Percentiles rank a stretch among this genome's conserved stretches.
These are phyloP conservation scores for Penaeus vannamei DNA, from an alignment of 1,140 invertebrate species.

Conservation along the genomic window DNA sequence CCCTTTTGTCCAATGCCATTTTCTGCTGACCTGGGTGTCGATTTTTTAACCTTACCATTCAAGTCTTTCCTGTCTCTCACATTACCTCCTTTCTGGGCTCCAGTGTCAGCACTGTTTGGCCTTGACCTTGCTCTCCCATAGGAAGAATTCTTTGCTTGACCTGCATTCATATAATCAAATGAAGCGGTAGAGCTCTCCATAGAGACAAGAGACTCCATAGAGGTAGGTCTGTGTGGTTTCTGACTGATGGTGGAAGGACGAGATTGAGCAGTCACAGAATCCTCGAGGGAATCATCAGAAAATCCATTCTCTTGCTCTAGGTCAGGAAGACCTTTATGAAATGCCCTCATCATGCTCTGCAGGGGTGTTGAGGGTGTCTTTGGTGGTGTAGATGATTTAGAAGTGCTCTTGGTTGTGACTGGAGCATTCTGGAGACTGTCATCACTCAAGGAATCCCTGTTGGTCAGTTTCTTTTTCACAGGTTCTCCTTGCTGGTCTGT, in stretches of 20 bases:
- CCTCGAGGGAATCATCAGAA: constrained; percentile 86
- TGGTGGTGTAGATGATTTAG: constrained; percentile 44
- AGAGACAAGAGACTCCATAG: constrained; percentile 57
- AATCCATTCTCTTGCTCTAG: constrained; percentile 81
- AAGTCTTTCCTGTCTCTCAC: constrained; percentile 42
- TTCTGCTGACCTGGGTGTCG: constrained; percentile 28
- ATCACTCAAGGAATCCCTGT: constrained; percentile 56
- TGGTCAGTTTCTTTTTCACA: constrained; percentile 40
- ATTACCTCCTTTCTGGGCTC: constrained; percentile 13
- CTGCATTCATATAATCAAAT: constrained; percentile 63
- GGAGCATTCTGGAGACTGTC: constrained; percentile 53
- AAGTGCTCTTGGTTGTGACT: constrained; percentile 4
- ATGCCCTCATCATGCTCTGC: constrained; percentile 67
- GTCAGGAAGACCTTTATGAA: constrained; percentile 71
- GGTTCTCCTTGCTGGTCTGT: constrained; percentile 7
- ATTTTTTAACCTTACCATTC: constrained; percentile 51
- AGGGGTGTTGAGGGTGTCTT: constrained; percentile 60
- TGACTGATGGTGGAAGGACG: constrained; percentile 40
- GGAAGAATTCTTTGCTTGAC: constrained; percentile 49
- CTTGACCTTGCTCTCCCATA: constrained; percentile 44
- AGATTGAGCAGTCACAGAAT: constrained; percentile 70
- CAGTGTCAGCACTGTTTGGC: constrained; percentile 26
- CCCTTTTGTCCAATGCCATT: constrained; percentile 28
- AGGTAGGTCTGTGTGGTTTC: constrained; percentile 52
- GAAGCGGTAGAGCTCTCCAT: constrained; percentile 64